Percentiles rank a stretch among this genome's conserved stretches.
phyloP scores from a whole-genome alignment of 2,113 vertebrate species.

The Corythaixoides concolor region DNA sequence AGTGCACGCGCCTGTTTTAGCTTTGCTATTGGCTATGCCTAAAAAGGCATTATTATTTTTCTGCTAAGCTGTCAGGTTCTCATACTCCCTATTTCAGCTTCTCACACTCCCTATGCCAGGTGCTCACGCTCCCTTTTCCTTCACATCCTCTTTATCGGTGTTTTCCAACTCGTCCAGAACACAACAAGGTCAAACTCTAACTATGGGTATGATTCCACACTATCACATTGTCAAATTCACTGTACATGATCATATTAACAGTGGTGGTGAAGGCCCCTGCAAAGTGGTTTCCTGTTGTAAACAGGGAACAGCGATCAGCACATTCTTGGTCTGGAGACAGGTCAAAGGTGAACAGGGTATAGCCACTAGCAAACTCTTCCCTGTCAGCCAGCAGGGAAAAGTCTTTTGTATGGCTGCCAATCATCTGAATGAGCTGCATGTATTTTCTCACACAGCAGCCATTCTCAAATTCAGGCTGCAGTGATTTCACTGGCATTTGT shows the following conservation, averaged over 20 bases:
- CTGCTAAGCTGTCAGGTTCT: no score
- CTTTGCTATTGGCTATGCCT: no score
- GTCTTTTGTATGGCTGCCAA: not conserved
- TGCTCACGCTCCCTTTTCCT: no score
- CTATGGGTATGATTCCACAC: no score
- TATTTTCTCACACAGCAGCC: not conserved
- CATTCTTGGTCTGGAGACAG: not conserved
- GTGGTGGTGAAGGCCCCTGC: not conserved
- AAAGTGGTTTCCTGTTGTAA: not conserved
- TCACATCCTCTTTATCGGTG: no score
- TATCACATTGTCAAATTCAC: not conserved
- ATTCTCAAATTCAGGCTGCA: not conserved
- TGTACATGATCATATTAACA: not conserved
- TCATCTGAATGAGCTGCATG: not conserved
- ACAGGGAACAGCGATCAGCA: not conserved
- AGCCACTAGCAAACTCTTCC: not conserved
- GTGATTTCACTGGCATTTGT: not conserved
- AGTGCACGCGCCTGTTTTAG: no score
- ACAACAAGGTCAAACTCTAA: no score
- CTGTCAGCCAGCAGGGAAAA: not conserved
- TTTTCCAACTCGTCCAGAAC: no score
- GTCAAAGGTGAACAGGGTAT: not conserved
- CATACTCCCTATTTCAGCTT: no score
- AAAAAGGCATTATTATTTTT: no score
- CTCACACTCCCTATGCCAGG: no score